Percentiles rank a stretch among this genome's conserved stretches.
phyloP scores from a whole-genome alignment of 2,888 invertebrate species.

The Dexiosoma caninum region DNA sequence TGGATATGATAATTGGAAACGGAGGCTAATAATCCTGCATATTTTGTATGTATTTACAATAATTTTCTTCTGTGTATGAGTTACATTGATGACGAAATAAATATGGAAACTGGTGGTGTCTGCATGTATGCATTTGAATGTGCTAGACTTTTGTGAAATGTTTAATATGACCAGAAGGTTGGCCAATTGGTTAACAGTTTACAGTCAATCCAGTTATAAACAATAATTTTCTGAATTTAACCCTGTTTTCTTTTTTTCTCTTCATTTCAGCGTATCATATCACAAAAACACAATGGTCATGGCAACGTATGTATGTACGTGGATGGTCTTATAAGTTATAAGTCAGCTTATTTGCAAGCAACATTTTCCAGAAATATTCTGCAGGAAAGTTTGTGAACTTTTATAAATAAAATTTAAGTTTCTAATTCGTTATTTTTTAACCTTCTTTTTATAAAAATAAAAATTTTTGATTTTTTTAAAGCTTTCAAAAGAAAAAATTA shows the following conservation, averaged over 20 bases:
- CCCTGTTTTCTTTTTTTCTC: no score
- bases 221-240: slow-evolving; percentile 59
- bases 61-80: not conserved
- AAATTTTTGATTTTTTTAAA: no score
- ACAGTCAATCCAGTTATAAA: slow-evolving; percentile 57
- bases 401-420: no score
- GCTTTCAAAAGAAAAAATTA: no score
- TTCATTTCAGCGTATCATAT: slow-evolving; percentile 30
- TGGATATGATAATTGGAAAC: slow-evolving; percentile 63
- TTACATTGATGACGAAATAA: slow-evolving; percentile 41
- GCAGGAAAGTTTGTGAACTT: no score
- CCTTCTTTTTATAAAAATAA: no score
- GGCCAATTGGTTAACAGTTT: slow-evolving; percentile 55
- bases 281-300: not conserved
- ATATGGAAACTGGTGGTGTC: not conserved
- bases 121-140: not conserved
- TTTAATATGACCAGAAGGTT: slow-evolving; percentile 20
- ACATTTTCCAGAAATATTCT: no score
- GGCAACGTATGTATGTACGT: not conserved
- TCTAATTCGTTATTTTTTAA: no score
- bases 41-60: slow-evolving; percentile 27
- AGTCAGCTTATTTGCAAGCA: no score
- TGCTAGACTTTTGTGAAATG: not conserved
- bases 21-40: slow-evolving; percentile 60
- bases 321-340: slow-evolving; percentile 4